Evolutionary conservation across 2,888 invertebrate species (phyloP).

Genomic region (Meandrusa payeni): DNA sequence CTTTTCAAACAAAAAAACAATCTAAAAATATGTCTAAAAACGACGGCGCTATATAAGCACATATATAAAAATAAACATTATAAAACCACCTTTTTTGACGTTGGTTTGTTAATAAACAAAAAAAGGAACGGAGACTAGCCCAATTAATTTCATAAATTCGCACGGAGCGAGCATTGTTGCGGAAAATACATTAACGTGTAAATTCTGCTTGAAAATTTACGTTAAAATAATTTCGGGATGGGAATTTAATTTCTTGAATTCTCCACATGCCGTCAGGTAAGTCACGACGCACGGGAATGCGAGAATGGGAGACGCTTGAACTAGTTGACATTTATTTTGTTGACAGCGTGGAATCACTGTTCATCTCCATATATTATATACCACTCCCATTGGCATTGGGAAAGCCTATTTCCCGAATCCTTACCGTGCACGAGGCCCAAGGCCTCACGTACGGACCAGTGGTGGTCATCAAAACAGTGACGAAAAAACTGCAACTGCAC

Average conservation of each 20-base stretch:
- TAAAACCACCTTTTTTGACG: too few species aligned
- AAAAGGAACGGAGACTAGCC: conserved; percentile 1
- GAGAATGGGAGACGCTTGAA: neutral
- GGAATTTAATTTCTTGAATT: conserved; percentile 25
- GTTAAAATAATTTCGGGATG: conserved; percentile 22
- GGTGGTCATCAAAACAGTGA: too few species aligned
- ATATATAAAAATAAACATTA: too few species aligned
- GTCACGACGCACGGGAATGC: conserved; percentile 18
- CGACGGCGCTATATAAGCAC: too few species aligned
- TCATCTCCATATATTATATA: too few species aligned
- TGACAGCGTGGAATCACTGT: neutral
- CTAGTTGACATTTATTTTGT: conserved; percentile 13
- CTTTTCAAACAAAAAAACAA: too few species aligned
- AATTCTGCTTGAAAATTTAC: conserved; percentile 22
- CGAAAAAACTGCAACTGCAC: too few species aligned
- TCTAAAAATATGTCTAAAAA: too few species aligned
- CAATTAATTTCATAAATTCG: conserved; percentile 22
- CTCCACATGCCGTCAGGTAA: conserved; percentile 21
- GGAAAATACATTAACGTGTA: conserved; percentile 24
- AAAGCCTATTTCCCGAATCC: too few species aligned
- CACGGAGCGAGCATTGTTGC: conserved; percentile 20
- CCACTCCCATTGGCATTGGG: too few species aligned
- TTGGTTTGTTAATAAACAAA: neutral
- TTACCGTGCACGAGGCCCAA: too few species aligned
- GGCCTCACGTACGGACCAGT: too few species aligned